A percentile compares a stretch with the other conserved stretches of the same genome.
phyloP scores from a whole-genome alignment of 2,888 invertebrate species.

The Epinotia bilunana region DNA sequence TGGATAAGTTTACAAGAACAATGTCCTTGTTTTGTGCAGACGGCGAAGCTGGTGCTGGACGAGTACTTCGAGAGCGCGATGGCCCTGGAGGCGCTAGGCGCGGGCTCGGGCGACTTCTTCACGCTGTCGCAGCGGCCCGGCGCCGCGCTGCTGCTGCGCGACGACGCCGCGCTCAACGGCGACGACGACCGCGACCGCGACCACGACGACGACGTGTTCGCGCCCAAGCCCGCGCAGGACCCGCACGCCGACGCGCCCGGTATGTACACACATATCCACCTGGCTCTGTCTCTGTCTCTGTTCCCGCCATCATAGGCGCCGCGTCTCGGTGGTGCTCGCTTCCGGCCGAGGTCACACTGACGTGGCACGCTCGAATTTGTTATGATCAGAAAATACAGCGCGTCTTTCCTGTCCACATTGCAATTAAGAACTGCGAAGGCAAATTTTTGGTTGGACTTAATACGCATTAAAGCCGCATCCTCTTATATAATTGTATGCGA shows the following conservation, averaged over 20 bases:
- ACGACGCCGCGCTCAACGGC: constrained; percentile 76
- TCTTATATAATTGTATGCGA: no score
- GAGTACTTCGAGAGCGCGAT: constrained; percentile 89
- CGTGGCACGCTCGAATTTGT: no score
- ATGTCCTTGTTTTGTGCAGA: constrained; percentile 75
- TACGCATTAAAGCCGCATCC: no score
- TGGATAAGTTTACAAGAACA: no score
- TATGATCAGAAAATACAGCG: no score
- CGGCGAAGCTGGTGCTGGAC: constrained; percentile 94
- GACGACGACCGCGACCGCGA: constrained; percentile 67
- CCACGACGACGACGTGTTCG: constrained; percentile 75
- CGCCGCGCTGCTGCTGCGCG: constrained; percentile 77
- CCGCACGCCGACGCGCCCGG: constrained; percentile 4
- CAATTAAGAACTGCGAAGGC: no score
- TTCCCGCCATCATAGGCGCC: no score
- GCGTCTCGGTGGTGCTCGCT: no score
- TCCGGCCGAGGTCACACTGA: no score
- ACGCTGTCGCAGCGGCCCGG: constrained; percentile 81
- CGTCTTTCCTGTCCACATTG: no score
- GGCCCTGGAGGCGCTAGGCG: constrained; percentile 78
- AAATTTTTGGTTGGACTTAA: no score
- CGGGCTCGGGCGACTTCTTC: constrained; percentile 82
- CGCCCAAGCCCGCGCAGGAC: constrained; percentile 43
- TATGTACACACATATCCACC: background rate
- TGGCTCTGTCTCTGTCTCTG: background rate